Evolutionary conservation across 1,140 invertebrate genomes (phyloP).

Genomic region (Rhizoglyphus robini): DNA sequence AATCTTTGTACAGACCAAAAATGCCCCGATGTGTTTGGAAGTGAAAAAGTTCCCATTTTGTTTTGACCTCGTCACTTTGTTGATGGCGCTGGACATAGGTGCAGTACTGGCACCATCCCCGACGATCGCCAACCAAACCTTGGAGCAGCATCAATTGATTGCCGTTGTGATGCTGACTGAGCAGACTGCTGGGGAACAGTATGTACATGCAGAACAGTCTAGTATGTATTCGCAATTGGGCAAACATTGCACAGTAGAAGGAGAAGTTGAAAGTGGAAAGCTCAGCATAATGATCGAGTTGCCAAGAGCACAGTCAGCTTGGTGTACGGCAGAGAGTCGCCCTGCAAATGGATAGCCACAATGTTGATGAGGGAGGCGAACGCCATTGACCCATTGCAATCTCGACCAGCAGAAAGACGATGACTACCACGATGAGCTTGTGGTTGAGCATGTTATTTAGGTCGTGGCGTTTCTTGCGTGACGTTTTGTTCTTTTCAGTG

Average conservation of each 20-base stretch:
- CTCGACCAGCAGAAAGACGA: constrained; percentile 76
- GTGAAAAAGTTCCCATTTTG: no score
- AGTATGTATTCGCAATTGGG: constrained; percentile 79
- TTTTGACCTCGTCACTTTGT: no score
- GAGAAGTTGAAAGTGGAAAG: constrained; percentile 87
- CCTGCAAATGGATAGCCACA: constrained; percentile 45
- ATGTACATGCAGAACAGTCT: no score
- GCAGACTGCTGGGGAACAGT: not conserved
- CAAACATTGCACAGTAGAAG: constrained; percentile 87
- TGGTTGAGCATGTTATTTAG: constrained; percentile 64
- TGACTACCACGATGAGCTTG: constrained; percentile 88
- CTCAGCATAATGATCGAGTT: constrained; percentile 81
- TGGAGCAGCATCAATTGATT: not conserved
- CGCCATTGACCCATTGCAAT: constrained; percentile 76
- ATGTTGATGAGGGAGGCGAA: constrained; percentile 48
- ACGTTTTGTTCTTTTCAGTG: not conserved
- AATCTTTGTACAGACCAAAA: no score
- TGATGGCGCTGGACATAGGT: no score
- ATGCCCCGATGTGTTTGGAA: no score
- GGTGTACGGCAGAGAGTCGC: constrained; percentile 55
- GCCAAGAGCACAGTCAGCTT: constrained; percentile 66
- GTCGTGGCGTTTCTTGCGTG: constrained; percentile 60
- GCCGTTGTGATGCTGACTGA: not conserved
- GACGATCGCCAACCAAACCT: not conserved
- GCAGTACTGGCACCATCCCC: no score